Conservation (phyloP, 2,888 invertebrate genomes). For the Apoda limacodes region DNA sequence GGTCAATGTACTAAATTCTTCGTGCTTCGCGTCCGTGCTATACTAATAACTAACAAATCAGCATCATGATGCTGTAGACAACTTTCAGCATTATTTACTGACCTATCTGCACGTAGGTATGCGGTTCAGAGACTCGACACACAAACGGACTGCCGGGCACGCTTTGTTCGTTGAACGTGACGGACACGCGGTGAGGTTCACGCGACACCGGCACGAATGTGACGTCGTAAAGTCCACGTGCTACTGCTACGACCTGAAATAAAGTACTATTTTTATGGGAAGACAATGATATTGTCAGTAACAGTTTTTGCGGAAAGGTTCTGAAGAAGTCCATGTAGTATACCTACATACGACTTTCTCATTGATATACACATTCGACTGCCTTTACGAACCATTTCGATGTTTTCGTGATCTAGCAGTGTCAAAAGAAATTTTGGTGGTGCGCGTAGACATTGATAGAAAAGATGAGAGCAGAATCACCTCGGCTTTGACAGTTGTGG, state of each 20-base stretch:
- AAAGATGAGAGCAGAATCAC: slow-evolving; percentile 46
- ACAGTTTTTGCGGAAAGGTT: too few relatives aligned
- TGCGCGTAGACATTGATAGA: background rate
- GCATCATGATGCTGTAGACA: too few relatives aligned
- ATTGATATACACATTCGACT: too few relatives aligned
- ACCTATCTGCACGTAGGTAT: slow-evolving; percentile 80
- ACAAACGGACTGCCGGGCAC: slow-evolving; percentile 93
- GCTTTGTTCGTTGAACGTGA: slow-evolving; percentile 93
- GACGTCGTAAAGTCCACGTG: slow-evolving; percentile 91
- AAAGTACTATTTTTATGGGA: too few relatives aligned
- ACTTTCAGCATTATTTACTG: too few relatives aligned
- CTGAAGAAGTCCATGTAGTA: too few relatives aligned
- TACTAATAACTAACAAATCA: too few relatives aligned
- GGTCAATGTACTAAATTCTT: too few relatives aligned
- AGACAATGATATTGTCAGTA: too few relatives aligned
- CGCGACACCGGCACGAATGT: slow-evolving; percentile 93
- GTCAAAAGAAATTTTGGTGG: too few relatives aligned
- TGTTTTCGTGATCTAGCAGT: background rate
- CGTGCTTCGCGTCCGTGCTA: too few relatives aligned
- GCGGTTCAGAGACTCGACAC: slow-evolving; percentile 79
- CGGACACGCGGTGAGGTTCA: slow-evolving; percentile 91
- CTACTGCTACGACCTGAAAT: slow-evolving; percentile 91
- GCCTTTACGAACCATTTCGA: background rate
- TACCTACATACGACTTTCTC: too few relatives aligned
- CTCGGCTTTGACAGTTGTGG: slow-evolving; percentile 88